Evolutionary conservation across 2,888 invertebrate genomes (phyloP).

Genomic region (Xiphydria camelus): DNA sequence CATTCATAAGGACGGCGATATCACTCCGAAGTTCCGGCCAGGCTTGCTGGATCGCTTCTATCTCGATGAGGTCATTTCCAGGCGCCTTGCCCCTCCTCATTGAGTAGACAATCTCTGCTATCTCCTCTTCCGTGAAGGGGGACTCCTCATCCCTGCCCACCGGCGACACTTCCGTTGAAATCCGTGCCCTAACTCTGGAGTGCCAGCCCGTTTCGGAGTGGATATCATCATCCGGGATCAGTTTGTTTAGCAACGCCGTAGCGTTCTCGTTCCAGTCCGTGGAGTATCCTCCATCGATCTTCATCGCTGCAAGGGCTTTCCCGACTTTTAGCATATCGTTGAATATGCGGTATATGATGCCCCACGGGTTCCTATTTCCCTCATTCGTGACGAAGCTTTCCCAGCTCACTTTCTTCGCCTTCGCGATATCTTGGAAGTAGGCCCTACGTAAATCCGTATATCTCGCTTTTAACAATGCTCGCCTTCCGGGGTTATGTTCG

Average conservation of each 20-base stretch:
- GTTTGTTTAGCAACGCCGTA: background rate
- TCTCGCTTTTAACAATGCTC: background rate
- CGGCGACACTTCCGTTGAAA: too few relatives aligned
- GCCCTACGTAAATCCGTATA: background rate
- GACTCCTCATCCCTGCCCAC: too few relatives aligned
- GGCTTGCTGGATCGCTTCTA: background rate
- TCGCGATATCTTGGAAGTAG: background rate
- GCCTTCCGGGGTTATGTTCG: background rate
- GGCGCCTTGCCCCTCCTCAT: slow-evolving; percentile 4
- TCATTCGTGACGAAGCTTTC: background rate
- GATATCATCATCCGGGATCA: background rate
- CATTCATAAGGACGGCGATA: background rate
- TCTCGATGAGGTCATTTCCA: slow-evolving; percentile 3
- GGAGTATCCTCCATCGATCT: too few relatives aligned
- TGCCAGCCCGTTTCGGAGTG: too few relatives aligned
- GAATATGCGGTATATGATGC: too few relatives aligned
- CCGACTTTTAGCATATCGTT: too few relatives aligned
- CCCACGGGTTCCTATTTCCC: background rate
- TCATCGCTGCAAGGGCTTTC: too few relatives aligned
- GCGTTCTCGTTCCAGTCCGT: background rate
- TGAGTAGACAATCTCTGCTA: too few relatives aligned
- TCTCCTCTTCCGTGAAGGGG: too few relatives aligned
- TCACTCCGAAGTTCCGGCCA: background rate
- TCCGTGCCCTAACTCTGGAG: too few relatives aligned
- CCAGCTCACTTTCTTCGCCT: background rate